Evolutionary conservation across 2,113 vertebrate species (phyloP).

Genomic region (Dendropsophus ebraccatus): DNA sequence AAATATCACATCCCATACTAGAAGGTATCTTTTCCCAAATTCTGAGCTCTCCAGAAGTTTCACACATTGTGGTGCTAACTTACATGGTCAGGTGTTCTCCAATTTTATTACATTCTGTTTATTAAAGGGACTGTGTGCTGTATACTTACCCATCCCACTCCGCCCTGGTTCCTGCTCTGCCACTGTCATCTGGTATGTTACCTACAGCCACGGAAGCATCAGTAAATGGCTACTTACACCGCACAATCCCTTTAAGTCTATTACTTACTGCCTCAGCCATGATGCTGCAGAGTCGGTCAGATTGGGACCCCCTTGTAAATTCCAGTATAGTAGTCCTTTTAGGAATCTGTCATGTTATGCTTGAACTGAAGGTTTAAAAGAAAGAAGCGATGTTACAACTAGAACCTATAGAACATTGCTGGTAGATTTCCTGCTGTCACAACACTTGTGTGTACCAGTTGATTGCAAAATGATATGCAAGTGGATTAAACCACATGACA

Average conservation of each 20-base stretch:
- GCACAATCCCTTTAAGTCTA: no score
- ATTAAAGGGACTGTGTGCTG: no score
- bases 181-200: no score
- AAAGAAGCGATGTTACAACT: conserved; percentile 43
- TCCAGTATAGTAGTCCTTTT: background rate
- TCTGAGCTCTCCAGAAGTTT: background rate
- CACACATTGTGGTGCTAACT: background rate
- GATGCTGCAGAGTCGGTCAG: background rate
- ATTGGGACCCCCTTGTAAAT: background rate
- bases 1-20: background rate
- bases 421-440: conserved; percentile 27
- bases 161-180: no score
- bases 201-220: no score
- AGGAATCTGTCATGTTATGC: background rate
- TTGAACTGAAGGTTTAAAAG: background rate
- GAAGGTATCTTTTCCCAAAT: background rate
- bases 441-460: background rate
- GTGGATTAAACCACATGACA: background rate
- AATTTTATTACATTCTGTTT: background rate
- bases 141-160: no score
- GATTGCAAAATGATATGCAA: background rate
- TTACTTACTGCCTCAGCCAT: conserved; percentile 46
- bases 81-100: background rate
- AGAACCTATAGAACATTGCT: background rate
- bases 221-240: no score